Conservation (phyloP, 2,888 invertebrate species). For the Alcis repandata region DNA sequence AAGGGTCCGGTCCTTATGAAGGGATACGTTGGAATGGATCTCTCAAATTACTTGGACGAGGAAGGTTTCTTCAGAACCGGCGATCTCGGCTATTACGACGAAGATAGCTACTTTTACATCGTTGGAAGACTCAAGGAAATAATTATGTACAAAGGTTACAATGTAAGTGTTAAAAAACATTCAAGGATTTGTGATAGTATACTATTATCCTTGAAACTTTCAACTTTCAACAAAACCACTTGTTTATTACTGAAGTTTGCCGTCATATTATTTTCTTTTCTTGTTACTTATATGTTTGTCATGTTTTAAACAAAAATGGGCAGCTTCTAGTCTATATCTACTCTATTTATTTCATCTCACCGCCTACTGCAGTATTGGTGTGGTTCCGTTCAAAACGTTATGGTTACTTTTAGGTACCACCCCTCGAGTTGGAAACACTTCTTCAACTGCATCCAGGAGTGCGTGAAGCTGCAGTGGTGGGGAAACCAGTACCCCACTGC, state of each 20-base stretch:
- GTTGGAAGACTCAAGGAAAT: conserved; percentile 70
- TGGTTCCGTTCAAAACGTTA: too few species aligned
- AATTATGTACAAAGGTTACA: conserved; percentile 62
- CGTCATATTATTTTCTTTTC: too few species aligned
- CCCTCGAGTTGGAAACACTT: conserved; percentile 93
- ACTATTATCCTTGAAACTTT: neutral
- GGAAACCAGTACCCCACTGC: conserved; percentile 88
- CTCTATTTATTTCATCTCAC: too few species aligned
- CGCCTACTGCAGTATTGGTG: too few species aligned
- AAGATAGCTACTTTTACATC: conserved; percentile 68
- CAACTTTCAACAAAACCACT: neutral
- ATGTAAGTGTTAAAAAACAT: conserved; percentile 55
- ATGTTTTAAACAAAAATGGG: too few species aligned
- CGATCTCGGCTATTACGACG: conserved; percentile 71
- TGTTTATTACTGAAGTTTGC: neutral
- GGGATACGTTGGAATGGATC: conserved; percentile 68
- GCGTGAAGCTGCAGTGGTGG: conserved; percentile 92
- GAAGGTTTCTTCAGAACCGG: conserved; percentile 71
- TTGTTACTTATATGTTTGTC: too few species aligned
- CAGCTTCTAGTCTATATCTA: too few species aligned
- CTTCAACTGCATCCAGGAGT: conserved; percentile 90
- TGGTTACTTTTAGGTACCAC: conserved; percentile 87
- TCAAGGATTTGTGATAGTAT: too few species aligned
- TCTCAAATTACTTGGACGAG: conserved; percentile 64
- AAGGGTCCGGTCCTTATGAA: conserved; percentile 72